Evolutionary conservation across 2,797 vertebrate species (phyloP).

Genomic region (Pseudochirops corinnae): DNA sequence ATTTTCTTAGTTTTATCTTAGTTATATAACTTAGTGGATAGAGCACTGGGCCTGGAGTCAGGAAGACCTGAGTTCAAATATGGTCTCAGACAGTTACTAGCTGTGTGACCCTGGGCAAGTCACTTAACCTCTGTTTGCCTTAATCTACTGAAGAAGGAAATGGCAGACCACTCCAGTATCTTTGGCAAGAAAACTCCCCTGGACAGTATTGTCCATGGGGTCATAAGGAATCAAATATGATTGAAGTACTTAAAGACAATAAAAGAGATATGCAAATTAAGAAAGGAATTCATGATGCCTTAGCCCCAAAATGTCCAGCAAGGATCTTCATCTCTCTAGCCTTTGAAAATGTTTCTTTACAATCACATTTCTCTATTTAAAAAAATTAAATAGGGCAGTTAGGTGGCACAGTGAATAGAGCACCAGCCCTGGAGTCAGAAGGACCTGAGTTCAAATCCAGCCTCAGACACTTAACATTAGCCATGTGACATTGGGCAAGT

Average conservation of each 20-base stretch:
- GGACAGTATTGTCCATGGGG: background rate
- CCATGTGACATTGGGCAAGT: too few species aligned
- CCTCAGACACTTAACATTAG: too few species aligned
- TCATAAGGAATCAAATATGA: background rate
- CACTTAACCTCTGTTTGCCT: background rate
- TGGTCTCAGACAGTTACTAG: background rate
- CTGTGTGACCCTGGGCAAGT: background rate
- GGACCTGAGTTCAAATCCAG: too few species aligned
- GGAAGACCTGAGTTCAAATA: background rate
- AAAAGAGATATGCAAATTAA: background rate
- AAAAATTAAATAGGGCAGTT: background rate
- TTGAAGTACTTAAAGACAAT: background rate
- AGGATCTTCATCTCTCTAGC: background rate
- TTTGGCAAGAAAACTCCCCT: background rate
- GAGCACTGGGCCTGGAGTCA: background rate
- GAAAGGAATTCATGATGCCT: background rate
- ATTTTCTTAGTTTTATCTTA: background rate
- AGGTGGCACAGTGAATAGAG: too few species aligned
- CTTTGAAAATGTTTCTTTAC: background rate
- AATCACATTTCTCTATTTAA: background rate
- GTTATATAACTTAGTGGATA: background rate
- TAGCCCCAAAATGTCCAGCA: background rate
- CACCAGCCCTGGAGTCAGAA: too few species aligned
- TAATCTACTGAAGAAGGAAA: too few species aligned
- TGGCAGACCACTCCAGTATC: background rate